A percentile compares a stretch with the other conserved stretches of the same genome.
phyloP scores from a whole-genome alignment of 2,888 invertebrate species.

The Muscina levida region DNA sequence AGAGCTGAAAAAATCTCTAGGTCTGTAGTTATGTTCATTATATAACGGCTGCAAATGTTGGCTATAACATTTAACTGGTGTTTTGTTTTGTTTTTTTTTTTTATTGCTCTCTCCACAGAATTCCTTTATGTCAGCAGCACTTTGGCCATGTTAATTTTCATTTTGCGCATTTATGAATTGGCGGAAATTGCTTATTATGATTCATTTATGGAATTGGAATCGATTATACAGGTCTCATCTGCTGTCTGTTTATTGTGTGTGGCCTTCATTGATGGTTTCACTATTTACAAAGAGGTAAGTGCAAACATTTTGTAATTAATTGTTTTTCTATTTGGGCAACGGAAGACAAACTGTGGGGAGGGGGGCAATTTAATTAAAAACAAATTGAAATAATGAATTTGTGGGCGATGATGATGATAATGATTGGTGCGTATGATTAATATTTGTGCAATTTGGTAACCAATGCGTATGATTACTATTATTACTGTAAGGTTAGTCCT shows the following conservation, averaged over 20 bases:
- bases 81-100: constrained; percentile 14
- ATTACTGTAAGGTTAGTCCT: too few relatives aligned
- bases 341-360: not conserved
- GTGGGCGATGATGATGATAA: constrained; percentile 1
- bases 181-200: constrained; percentile 74
- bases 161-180: constrained; percentile 74
- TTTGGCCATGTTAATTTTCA: constrained; percentile 70
- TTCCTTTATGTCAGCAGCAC: constrained; percentile 74
- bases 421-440: constrained; percentile 13
- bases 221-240: constrained; percentile 69
- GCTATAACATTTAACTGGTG: not conserved
- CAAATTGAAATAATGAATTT: not conserved
- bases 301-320: constrained; percentile 1
- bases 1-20: constrained; percentile 76
- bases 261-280: constrained; percentile 73
- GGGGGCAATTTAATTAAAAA: not conserved
- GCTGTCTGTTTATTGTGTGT: constrained; percentile 70
- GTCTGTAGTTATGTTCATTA: constrained; percentile 68
- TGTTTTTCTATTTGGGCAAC: not conserved
- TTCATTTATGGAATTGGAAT: constrained; percentile 74
- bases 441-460: not conserved
- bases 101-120: constrained; percentile 68
- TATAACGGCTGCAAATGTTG: not conserved
- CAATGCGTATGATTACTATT: too few relatives aligned
- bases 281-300: constrained; percentile 78